Evolutionary conservation across 2,797 vertebrate species (phyloP).

Genomic region (Urocyon cinereoargenteus): DNA sequence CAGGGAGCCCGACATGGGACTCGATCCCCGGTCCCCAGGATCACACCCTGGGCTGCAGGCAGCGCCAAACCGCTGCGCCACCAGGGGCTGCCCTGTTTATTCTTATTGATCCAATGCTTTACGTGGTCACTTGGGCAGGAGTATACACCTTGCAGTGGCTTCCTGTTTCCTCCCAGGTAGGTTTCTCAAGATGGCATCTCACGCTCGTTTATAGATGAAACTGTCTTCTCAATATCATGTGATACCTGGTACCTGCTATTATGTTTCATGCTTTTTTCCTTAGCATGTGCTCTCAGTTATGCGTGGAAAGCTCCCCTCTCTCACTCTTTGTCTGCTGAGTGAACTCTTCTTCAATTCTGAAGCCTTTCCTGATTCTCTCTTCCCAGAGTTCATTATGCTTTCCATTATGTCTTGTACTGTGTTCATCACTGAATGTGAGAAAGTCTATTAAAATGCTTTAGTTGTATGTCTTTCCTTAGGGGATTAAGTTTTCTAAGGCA

Average conservation of each 20-base stretch:
- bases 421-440: background rate
- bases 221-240: background rate
- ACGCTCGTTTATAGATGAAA: background rate
- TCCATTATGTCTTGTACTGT: background rate
- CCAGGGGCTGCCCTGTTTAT: background rate
- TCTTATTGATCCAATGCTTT: background rate
- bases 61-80: no score
- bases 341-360: background rate
- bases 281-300: background rate
- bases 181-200: background rate
- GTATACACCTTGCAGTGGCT: background rate
- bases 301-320: background rate
- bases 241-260: background rate
- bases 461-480: background rate
- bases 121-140: background rate
- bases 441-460: background rate
- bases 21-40: no score
- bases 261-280: background rate
- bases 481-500: background rate
- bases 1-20: no score
- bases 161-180: background rate
- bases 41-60: no score
- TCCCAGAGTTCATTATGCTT: background rate
- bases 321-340: background rate
- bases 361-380: background rate